A percentile compares a stretch with the other conserved stretches of the same genome.
Evolutionary conservation across 2,113 vertebrate genomes (phyloP).

Genomic region (Chroicocephalus ridibundus): DNA sequence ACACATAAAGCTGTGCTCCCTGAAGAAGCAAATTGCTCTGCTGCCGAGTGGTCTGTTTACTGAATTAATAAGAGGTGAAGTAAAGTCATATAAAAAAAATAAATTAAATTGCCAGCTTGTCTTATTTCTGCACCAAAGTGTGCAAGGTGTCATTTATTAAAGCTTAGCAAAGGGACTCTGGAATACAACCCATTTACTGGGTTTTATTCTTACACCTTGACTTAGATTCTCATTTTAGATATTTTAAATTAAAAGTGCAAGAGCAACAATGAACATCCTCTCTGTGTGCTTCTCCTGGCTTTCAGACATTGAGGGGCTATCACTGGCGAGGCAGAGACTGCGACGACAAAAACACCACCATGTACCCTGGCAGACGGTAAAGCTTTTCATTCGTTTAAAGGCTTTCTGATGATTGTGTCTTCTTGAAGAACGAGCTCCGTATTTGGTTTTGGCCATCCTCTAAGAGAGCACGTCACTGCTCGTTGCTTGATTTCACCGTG

Average conservation of each 20-base stretch:
- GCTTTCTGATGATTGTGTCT: neutral
- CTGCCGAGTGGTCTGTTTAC: conserved; percentile 36
- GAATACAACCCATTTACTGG: neutral
- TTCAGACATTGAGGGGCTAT: conserved; percentile 75
- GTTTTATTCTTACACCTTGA: neutral
- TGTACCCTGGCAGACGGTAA: conserved; percentile 78
- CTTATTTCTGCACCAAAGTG: conserved; percentile 6
- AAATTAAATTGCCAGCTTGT: neutral
- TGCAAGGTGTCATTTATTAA: neutral
- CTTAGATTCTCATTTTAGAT: conserved; percentile 55
- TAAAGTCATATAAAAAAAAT: neutral
- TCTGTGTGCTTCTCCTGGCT: conserved; percentile 8
- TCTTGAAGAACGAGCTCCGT: neutral
- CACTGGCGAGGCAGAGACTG: conserved; percentile 81
- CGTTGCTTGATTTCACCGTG: neutral
- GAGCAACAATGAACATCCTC: neutral
- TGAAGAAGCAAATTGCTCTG: conserved; percentile 34
- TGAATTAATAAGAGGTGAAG: conserved; percentile 39
- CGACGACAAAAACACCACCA: conserved; percentile 44
- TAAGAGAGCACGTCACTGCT: neutral
- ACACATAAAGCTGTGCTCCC: conserved; percentile 2
- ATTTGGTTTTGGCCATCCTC: neutral
- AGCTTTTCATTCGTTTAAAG: neutral
- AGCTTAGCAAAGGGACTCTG: neutral
- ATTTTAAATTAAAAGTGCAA: conserved; percentile 11